A percentile compares a stretch with the other conserved stretches of the same genome.
Evolutionary conservation across 2,888 invertebrate genomes (phyloP).

Genomic region (Hyalella azteca): DNA sequence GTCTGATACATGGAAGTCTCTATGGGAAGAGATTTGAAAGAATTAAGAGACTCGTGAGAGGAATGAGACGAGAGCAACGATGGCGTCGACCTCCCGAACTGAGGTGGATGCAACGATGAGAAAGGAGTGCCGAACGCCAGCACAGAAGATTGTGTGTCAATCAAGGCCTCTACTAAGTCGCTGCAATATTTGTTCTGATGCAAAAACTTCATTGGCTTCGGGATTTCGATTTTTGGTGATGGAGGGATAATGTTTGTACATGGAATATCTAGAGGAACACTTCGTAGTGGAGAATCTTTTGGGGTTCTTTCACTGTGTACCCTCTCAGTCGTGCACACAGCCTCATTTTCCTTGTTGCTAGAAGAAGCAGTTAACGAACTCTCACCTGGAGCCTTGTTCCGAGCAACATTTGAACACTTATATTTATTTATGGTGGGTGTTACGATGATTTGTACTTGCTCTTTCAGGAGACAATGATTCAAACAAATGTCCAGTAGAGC

Average conservation of each 20-base stretch:
- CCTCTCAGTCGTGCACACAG: too few species aligned
- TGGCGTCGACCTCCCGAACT: background rate
- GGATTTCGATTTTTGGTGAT: background rate
- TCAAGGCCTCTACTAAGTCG: background rate
- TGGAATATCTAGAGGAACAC: background rate
- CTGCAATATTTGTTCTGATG: background rate
- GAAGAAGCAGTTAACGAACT: too few species aligned
- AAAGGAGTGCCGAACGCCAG: background rate
- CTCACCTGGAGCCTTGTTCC: too few species aligned
- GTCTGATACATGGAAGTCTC: background rate
- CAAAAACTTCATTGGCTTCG: background rate
- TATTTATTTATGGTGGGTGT: slow-evolving; percentile 42
- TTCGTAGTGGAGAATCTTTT: slow-evolving; percentile 5
- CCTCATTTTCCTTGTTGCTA: too few species aligned
- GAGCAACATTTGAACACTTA: slow-evolving; percentile 1
- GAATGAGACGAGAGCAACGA: background rate
- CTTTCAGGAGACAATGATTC: slow-evolving; percentile 51
- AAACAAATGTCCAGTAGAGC: slow-evolving; percentile 50
- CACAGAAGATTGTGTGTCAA: background rate
- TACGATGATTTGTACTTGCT: slow-evolving; percentile 50
- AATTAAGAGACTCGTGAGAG: background rate
- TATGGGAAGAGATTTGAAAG: background rate
- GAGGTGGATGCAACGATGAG: background rate
- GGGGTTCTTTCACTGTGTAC: too few species aligned
- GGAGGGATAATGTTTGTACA: background rate